Conservation (phyloP, 1,140 invertebrate genomes). For the Zaprionus nigranus region DNA sequence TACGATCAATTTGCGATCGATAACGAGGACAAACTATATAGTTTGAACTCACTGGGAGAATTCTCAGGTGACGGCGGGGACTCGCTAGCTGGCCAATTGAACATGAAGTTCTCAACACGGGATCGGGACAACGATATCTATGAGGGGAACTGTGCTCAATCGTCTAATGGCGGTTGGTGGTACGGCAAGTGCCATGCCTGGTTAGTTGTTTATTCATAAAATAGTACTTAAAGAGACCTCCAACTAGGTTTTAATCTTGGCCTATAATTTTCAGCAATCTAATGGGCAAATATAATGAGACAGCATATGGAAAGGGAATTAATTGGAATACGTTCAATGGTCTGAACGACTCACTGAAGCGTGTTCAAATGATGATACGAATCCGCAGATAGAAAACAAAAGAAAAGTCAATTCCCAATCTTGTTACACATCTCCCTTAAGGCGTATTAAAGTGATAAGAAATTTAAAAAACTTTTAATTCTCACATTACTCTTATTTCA, state of each 20-base stretch:
- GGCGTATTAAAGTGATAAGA: no score
- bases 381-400: neutral
- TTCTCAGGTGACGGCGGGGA: slow-evolving; percentile 89
- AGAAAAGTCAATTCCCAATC: neutral
- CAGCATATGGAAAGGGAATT: slow-evolving; percentile 34
- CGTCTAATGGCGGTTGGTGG: slow-evolving; percentile 88
- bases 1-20: slow-evolving; percentile 88
- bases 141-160: slow-evolving; percentile 87
- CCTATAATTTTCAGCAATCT: slow-evolving; percentile 32
- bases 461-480: neutral
- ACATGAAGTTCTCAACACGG: slow-evolving; percentile 88
- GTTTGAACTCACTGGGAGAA: slow-evolving; percentile 86
- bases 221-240: neutral
- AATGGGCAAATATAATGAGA: slow-evolving; percentile 44
- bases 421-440: neutral
- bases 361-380: slow-evolving; percentile 41
- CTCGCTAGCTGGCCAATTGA: slow-evolving; percentile 88
- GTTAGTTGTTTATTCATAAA: slow-evolving; percentile 12
- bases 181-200: slow-evolving; percentile 84
- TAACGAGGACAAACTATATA: slow-evolving; percentile 87
- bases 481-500: neutral
- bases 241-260: neutral
- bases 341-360: slow-evolving; percentile 29
- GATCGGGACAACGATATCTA: slow-evolving; percentile 89
- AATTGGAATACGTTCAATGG: slow-evolving; percentile 31